Base-by-base conservation (phyloP, 2,797 vertebrate genomes). In the Eleutherodactylus coqui region DNA sequence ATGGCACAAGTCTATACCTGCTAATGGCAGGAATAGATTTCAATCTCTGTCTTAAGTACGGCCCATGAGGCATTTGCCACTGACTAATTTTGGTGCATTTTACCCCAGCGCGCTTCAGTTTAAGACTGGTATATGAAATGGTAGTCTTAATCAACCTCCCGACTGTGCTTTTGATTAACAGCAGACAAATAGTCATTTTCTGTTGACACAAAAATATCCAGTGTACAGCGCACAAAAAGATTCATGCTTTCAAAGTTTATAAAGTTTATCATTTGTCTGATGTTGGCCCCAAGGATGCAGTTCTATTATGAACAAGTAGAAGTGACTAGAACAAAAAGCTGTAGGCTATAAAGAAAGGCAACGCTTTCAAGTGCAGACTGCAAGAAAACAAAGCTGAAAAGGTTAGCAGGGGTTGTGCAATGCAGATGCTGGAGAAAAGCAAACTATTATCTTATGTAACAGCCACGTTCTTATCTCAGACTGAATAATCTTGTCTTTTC, bases 301-400 rank as follows among this genome's bases (percentile, higher is more conserved):
- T 36, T 83, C 82, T 87, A 83, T 87, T 87, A 83, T 79, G 51
- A 86, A 82, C 79, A 51, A 86, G 85, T 76, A 32, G 72, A 87
- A 83, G 86, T 83, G 82, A 80, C 67, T 84, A 80, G 82, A 79
- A 84, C 36, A 87, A 80, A 75, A 87, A 80, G 75, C 82, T 84
- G 76, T 47, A 87, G 86, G 82, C 75, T 84, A 87, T 64, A 80
- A 84, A 78, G 45, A 36, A 62, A 79, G 32, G 86, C 67, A 80
- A 38, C 7, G 4, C 75, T 84, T 83, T 87, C 43, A 87, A 80
- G 86, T 84, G 32, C 32, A 80, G 51, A 51, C 81, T 79, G 67
- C 64, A 79, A 34, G 81, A 83, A 83, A 83, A 79, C 86, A 87
- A 87, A 83, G 62, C 81, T 83, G 81, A 79, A 87, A 83, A 83